Base-by-base conservation (phyloP, 2,888 invertebrate species). In the Smittia aterrima region DNA sequence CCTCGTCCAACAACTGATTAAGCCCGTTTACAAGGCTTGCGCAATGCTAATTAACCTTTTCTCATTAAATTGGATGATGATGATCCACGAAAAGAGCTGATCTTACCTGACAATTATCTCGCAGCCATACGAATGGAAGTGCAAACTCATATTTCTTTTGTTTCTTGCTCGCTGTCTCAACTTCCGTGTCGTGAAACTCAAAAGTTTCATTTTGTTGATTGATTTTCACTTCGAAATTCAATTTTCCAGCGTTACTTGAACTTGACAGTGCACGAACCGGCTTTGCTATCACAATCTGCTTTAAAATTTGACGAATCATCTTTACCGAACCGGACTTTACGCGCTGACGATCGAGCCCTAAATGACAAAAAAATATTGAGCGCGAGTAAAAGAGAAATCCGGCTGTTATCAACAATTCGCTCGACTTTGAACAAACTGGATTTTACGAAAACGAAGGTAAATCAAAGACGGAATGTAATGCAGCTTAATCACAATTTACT, bases 61-160 rank as follows among this genome's bases (percentile, higher is more conserved):
- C 22, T 22, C 20, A 20, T 16, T 20, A 18, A 38, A 40, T 66
- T 40, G 32, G 32, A 32, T 32, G 32, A 58, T 9, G 22, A 58
- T 22, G 58, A 58, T 47, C 9, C 4, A 38, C 38, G 38, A 9
- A 38, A 7, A n/a, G n/a, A n/a, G n/a, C n/a, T n/a, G 20, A 58
- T 13, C 54, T 53, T n/a, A 70, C 68, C 40, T 87, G 88, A 77
- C 91, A 91, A 79, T 91, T 91, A 79, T 92, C 92, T 76, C 91
- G 82, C 47, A 92, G 80, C 90, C 90, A 92, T 32, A 90, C 85
- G 76, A 85, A 84, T 0, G 91, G 91, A 78, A 86, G 90, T 74
- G 84, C 77, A 47, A 86, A 90, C 74, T 84, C 77, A 47, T 86
- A 11, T 54, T 75, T 70, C 41, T 25, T 54, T 25, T 24, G 25